Evolutionary conservation across 2,113 vertebrate genomes (phyloP).

Genomic region (Notothenia rossii): DNA sequence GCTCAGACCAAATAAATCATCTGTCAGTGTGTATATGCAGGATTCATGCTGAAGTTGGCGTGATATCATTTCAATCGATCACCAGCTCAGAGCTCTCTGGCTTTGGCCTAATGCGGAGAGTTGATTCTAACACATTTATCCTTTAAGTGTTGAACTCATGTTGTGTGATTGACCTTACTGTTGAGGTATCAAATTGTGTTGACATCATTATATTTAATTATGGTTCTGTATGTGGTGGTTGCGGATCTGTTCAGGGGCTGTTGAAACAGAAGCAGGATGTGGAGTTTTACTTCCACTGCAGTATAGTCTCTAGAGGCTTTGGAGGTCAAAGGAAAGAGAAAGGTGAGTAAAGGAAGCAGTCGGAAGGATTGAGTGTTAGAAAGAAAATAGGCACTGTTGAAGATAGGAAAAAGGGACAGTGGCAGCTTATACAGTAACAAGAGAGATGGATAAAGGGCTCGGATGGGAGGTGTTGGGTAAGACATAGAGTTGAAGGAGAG

Average conservation of each 20-base stretch:
- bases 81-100: slow-evolving; percentile 34
- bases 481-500: slow-evolving; percentile 28
- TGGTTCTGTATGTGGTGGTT: slow-evolving; percentile 1
- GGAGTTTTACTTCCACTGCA: slow-evolving; percentile 25
- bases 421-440: neutral
- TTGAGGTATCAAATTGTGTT: slow-evolving; percentile 38
- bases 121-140: slow-evolving; percentile 58
- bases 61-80: slow-evolving; percentile 70
- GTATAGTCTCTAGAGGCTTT: slow-evolving; percentile 26
- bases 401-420: slow-evolving; percentile 10
- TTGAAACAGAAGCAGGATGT: slow-evolving; percentile 36
- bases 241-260: slow-evolving; percentile 15
- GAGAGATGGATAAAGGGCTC: slow-evolving; percentile 8
- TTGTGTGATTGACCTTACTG: slow-evolving; percentile 53
- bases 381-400: slow-evolving; percentile 32
- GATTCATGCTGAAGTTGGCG: slow-evolving; percentile 44
- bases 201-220: slow-evolving; percentile 51
- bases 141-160: slow-evolving; percentile 28
- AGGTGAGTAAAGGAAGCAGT: slow-evolving; percentile 34
- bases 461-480: neutral
- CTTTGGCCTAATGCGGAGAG: slow-evolving; percentile 15
- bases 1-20: slow-evolving; percentile 61
- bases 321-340: slow-evolving; percentile 37
- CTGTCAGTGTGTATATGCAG: slow-evolving; percentile 53
- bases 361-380: slow-evolving; percentile 31